phyloP scores from a whole-genome alignment of 2,113 vertebrate genomes.

The Leucopsar rothschildi region DNA sequence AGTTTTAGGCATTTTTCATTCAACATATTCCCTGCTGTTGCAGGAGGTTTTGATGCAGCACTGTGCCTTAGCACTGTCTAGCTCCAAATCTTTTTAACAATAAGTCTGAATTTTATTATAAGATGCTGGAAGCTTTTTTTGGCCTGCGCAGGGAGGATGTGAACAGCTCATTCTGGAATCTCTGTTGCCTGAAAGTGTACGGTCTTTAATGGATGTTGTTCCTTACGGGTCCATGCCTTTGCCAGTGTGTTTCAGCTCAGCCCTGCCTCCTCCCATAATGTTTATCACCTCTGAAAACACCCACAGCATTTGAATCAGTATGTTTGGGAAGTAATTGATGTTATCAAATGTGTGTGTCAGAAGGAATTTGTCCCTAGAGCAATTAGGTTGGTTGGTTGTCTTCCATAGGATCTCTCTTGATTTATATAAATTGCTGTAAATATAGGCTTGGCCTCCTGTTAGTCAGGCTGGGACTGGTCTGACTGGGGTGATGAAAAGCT shows the following conservation, averaged over 20 bases:
- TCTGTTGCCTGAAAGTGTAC: rapidly evolving
- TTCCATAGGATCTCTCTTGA: constrained; percentile 32
- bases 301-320: constrained; percentile 27
- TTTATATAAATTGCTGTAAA: constrained; percentile 59
- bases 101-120: not conserved
- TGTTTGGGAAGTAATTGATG: constrained; percentile 37
- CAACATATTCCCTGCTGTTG: not conserved
- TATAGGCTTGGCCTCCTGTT: constrained; percentile 44
- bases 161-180: not conserved
- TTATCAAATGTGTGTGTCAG: constrained; percentile 51
- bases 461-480: constrained; percentile 7
- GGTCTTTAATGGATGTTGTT: not conserved
- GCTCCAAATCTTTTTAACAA: not conserved
- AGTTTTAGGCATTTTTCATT: not conserved
- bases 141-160: not conserved
- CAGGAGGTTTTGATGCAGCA: not conserved
- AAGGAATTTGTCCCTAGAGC: constrained; percentile 47
- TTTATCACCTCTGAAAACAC: constrained; percentile 44
- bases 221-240: not conserved
- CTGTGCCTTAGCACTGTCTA: not conserved
- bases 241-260: not conserved
- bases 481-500: not conserved
- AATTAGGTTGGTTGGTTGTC: constrained; percentile 30
- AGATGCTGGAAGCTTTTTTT: not conserved
- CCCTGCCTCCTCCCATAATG: not conserved